Percentiles rank a stretch among this genome's conserved stretches.
Evolutionary conservation across 2,113 vertebrate species (phyloP).

Genomic region (Crotalus helleri): DNA sequence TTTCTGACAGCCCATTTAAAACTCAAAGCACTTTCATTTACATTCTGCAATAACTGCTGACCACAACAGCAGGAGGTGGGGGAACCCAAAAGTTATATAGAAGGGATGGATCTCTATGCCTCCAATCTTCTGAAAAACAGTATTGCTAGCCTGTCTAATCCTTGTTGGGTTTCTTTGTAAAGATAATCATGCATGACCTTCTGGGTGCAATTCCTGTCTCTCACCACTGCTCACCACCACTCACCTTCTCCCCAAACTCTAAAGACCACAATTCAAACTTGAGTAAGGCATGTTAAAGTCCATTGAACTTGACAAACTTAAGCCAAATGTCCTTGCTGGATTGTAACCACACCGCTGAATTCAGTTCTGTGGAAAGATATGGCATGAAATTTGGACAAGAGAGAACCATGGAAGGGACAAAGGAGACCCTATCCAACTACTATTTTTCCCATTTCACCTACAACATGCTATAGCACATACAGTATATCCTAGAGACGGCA

Average conservation of each 20-base stretch:
- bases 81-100: neutral
- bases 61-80: neutral
- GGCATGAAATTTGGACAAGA: neutral
- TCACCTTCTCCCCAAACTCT: neutral
- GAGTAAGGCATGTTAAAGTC: neutral
- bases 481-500: too few species aligned
- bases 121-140: too few species aligned
- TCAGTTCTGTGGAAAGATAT: neutral
- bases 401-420: neutral
- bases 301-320: neutral
- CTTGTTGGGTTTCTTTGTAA: neutral
- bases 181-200: neutral
- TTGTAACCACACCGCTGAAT: neutral
- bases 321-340: neutral
- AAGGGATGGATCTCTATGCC: neutral
- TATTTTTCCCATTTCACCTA: neutral
- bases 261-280: neutral
- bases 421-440: neutral
- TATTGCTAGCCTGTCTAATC: neutral
- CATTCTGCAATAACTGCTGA: neutral
- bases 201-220: neutral
- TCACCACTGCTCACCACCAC: neutral
- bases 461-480: neutral
- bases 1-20: constrained; percentile 48
- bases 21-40: constrained; percentile 34